phyloP scores from a whole-genome alignment of 2,888 invertebrate species.

The Lordiphosa fenestrarum region DNA sequence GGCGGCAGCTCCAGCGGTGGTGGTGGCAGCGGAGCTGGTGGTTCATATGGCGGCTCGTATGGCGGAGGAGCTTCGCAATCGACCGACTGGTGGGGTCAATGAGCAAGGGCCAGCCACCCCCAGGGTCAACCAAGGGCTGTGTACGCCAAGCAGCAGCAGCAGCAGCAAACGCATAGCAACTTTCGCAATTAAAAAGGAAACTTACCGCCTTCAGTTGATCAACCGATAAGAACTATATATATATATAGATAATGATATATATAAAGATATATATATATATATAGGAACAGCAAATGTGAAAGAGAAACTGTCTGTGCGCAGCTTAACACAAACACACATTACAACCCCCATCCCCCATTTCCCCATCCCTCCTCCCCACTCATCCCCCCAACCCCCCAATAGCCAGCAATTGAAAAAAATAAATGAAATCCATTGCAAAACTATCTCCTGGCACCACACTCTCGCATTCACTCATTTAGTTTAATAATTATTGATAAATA shows the following conservation, averaged over 20 bases:
- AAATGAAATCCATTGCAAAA: slow-evolving; percentile 25
- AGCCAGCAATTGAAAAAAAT: slow-evolving; percentile 29
- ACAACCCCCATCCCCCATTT: not conserved
- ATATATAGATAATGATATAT: slow-evolving; percentile 24
- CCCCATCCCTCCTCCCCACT: not conserved
- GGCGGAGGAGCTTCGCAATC: slow-evolving; percentile 77
- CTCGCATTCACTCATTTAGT: slow-evolving; percentile 26
- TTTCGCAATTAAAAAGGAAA: slow-evolving; percentile 44
- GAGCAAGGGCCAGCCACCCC: slow-evolving; percentile 53
- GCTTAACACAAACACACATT: slow-evolving; percentile 45
- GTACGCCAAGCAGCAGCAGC: slow-evolving; percentile 28
- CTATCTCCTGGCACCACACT: slow-evolving; percentile 14
- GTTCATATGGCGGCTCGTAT: slow-evolving; percentile 75
- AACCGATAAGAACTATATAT: slow-evolving; percentile 32
- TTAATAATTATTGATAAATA: slow-evolving; percentile 36
- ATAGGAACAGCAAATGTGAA: slow-evolving; percentile 64
- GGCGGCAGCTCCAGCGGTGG: slow-evolving; percentile 57
- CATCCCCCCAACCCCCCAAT: no score
- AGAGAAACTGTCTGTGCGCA: slow-evolving; percentile 72
- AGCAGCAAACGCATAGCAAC: slow-evolving; percentile 38
- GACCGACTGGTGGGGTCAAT: slow-evolving; percentile 81
- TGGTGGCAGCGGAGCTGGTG: slow-evolving; percentile 74
- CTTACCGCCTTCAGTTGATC: slow-evolving; percentile 12
- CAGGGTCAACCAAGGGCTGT: slow-evolving; percentile 31
- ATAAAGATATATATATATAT: slow-evolving; percentile 41